Evolutionary conservation across 64 coral and sea anemone species (phyloP).

Genomic region (Actinia tenebrosa): DNA sequence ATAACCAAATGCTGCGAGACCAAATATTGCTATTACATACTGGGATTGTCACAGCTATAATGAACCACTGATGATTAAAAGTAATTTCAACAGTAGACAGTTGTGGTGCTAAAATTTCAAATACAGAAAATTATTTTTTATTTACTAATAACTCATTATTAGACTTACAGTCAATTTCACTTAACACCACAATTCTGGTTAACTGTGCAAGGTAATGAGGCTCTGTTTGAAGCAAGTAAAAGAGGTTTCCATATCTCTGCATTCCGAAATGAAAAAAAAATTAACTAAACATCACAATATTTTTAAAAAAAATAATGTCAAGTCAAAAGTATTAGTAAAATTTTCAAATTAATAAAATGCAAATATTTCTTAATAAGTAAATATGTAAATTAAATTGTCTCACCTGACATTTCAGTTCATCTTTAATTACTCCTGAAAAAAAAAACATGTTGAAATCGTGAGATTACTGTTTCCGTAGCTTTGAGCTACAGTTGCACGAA

Average conservation of each 20-base stretch:
- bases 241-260: slow-evolving; percentile 87
- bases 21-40: too few species aligned
- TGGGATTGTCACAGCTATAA: too few species aligned
- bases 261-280: neutral
- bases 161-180: slow-evolving; percentile 92
- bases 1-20: too few species aligned
- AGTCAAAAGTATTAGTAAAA: too few species aligned
- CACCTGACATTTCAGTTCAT: slow-evolving; percentile 49
- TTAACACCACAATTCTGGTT: slow-evolving; percentile 72
- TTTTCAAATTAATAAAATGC: neutral
- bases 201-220: slow-evolving; percentile 90
- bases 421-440: slow-evolving; percentile 41
- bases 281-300: neutral
- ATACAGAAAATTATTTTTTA: neutral
- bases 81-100: too few species aligned
- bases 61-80: too few species aligned
- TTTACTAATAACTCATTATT: neutral
- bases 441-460: neutral
- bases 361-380: neutral
- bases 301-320: neutral
- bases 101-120: neutral
- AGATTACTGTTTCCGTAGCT: neutral
- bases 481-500: neutral
- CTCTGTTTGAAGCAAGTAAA: slow-evolving; percentile 92
- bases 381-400: neutral